phyloP scores from a whole-genome alignment of 23 tunicate species.

The Trididemnum nubilum region DNA sequence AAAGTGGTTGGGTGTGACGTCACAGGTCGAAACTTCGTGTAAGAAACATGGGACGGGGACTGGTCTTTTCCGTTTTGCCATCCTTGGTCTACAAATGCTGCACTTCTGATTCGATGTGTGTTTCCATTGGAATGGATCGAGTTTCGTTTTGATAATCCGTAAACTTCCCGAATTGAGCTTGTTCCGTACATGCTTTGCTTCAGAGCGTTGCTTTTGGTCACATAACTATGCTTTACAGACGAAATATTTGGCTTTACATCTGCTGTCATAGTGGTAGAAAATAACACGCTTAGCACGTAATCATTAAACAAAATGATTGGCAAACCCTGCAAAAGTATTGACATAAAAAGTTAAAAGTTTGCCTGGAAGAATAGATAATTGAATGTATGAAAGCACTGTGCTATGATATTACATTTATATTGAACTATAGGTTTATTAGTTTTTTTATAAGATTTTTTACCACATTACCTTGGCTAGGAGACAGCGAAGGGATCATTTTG shows the following conservation, averaged over 20 bases:
- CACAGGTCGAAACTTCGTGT: constrained; percentile 54
- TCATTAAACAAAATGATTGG: too few relatives aligned
- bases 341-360: too few relatives aligned
- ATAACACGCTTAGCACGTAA: too few relatives aligned
- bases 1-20: constrained; percentile 66
- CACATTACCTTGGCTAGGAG: too few relatives aligned
- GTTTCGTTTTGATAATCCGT: not conserved
- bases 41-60: not conserved
- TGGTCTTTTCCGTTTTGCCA: constrained; percentile 1
- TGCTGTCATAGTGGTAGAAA: constrained; percentile 10
- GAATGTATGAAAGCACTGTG: too few relatives aligned
- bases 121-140: not conserved
- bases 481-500: too few relatives aligned
- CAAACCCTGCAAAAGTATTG: too few relatives aligned
- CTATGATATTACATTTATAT: too few relatives aligned
- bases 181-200: constrained; percentile 2
- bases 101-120: constrained; percentile 42
- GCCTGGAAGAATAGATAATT: too few relatives aligned
- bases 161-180: not conserved
- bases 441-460: too few relatives aligned
- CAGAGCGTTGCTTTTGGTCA: not conserved
- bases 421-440: too few relatives aligned
- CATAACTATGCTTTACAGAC: constrained; percentile 23
- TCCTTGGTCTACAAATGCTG: constrained; percentile 12
- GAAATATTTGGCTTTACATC: not conserved